Evolutionary conservation across 2,888 invertebrate genomes (phyloP).

Genomic region (Nomada flava): DNA sequence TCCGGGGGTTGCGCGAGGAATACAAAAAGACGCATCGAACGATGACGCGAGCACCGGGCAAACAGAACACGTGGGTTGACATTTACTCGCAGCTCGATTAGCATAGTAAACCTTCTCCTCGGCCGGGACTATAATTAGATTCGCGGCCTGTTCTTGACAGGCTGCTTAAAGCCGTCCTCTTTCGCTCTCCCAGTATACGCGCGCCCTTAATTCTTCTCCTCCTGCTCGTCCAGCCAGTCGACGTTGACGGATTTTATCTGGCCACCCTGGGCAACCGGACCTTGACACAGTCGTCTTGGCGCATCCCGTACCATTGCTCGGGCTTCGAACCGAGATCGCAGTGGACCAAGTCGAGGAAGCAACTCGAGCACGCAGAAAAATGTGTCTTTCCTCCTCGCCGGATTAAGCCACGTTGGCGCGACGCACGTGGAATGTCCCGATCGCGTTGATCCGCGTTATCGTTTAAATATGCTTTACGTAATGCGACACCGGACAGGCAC

Average conservation of each 20-base stretch:
- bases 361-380: background rate
- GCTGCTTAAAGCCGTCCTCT: conserved; percentile 24
- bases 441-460: conserved; percentile 6
- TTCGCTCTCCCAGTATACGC: background rate
- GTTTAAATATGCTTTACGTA: background rate
- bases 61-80: conserved; percentile 78
- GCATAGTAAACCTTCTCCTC: conserved; percentile 77
- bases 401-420: conserved; percentile 7
- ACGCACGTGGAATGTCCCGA: conserved; percentile 41
- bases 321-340: background rate
- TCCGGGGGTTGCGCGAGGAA: conserved; percentile 18
- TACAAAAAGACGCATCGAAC: conserved; percentile 38
- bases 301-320: background rate
- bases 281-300: conserved; percentile 48
- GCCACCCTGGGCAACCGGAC: conserved; percentile 4
- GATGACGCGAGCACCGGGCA: conserved; percentile 63
- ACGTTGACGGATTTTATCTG: conserved; percentile 31
- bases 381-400: background rate
- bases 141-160: conserved; percentile 68
- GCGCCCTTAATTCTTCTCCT: conserved; percentile 30
- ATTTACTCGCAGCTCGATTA: conserved; percentile 78
- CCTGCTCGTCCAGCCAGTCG: conserved; percentile 2
- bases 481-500: background rate
- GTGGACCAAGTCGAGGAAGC: background rate
- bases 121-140: conserved; percentile 78